Percentiles rank a stretch among this genome's conserved stretches.
Conservation (phyloP, 1,140 invertebrate genomes). For the Gonatopus flavifemur region DNA sequence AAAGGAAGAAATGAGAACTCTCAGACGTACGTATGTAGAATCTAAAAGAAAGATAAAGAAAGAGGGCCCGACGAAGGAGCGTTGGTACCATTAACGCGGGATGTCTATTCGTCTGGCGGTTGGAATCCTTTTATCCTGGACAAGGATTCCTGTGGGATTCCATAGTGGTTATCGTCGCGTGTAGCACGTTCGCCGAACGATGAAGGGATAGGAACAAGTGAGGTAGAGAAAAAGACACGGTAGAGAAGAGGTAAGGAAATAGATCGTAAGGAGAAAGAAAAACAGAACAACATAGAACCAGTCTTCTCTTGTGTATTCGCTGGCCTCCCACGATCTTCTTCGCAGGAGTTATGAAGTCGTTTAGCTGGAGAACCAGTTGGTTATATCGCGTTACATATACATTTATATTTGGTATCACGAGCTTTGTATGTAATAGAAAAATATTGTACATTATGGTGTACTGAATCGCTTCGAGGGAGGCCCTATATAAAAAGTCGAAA, state of each 20-base stretch:
- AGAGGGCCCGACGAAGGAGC: constrained; percentile 32
- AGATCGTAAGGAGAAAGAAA: constrained; percentile 1
- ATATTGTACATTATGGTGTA: constrained; percentile 38
- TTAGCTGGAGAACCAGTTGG: constrained; percentile 38
- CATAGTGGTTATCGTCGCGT: constrained; percentile 45
- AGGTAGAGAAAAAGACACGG: constrained; percentile 16
- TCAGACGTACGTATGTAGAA: too few species aligned
- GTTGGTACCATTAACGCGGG: constrained; percentile 55
- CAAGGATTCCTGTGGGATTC: constrained; percentile 49
- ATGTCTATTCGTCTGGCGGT: constrained; percentile 44
- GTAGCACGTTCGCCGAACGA: constrained; percentile 25
- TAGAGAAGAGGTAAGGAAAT: background rate
- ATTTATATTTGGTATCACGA: too few species aligned
- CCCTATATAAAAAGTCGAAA: too few species aligned
- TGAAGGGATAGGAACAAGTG: constrained; percentile 24
- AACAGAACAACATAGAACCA: constrained; percentile 22
- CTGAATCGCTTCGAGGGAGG: constrained; percentile 25
- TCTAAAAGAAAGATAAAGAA: too few species aligned
- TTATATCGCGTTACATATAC: constrained; percentile 35
- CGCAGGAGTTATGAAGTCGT: constrained; percentile 50
- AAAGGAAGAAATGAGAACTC: too few species aligned
- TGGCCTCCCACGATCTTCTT: constrained; percentile 46
- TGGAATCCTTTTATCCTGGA: constrained; percentile 47
- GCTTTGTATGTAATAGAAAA: constrained; percentile 33
- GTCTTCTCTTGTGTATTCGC: constrained; percentile 22